Evolutionary conservation across 1,140 invertebrate species (phyloP).

Genomic region (Drosophila hydei): DNA sequence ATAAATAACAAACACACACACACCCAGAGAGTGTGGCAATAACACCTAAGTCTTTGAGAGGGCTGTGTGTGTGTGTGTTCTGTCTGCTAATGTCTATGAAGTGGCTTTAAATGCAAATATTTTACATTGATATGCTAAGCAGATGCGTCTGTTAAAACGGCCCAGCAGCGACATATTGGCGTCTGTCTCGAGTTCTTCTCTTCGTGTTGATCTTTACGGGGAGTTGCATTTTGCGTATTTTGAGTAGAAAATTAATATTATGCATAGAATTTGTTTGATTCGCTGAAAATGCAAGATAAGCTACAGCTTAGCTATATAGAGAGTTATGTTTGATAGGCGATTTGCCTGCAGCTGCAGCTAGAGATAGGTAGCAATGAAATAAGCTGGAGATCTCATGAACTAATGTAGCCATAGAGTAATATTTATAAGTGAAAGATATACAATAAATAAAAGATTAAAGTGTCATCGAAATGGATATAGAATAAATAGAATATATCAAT

Average conservation of each 20-base stretch:
- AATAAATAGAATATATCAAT: too few relatives aligned
- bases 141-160: conserved; percentile 64
- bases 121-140: conserved; percentile 74
- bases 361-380: neutral
- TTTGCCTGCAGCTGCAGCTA: neutral
- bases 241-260: conserved; percentile 28
- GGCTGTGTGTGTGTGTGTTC: conserved; percentile 20
- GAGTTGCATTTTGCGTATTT: conserved; percentile 60
- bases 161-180: conserved; percentile 15
- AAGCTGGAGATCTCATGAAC: too few relatives aligned
- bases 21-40: neutral
- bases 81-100: conserved; percentile 65
- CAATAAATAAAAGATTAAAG: too few relatives aligned
- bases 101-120: conserved; percentile 76
- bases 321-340: too few relatives aligned
- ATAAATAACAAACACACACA: conserved; percentile 61
- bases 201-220: conserved; percentile 19
- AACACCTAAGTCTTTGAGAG: conserved; percentile 64
- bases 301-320: too few relatives aligned
- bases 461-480: too few relatives aligned
- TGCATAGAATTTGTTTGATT: conserved; percentile 29
- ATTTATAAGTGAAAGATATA: too few relatives aligned
- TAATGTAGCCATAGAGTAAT: too few relatives aligned
- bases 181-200: conserved; percentile 18
- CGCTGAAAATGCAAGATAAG: too few relatives aligned